phyloP scores from a whole-genome alignment of 1,140 invertebrate genomes.

The Pteromalus puparum region DNA sequence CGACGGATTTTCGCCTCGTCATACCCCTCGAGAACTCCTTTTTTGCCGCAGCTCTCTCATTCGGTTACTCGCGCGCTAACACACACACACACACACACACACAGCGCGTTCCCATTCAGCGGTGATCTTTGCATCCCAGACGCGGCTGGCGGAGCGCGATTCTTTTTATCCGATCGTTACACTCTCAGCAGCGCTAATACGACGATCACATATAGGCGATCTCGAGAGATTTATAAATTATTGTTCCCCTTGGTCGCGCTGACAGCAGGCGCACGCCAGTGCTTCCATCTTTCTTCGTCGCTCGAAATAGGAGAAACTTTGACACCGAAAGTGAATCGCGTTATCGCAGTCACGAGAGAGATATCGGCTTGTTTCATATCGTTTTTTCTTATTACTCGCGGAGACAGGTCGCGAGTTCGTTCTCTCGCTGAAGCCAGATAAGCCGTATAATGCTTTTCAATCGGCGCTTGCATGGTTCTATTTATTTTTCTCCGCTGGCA shows the following conservation, averaged over 20 bases:
- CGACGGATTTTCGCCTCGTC: slow-evolving; percentile 19
- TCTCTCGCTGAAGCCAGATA: neutral
- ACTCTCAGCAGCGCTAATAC: slow-evolving; percentile 17
- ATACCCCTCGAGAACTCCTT: neutral
- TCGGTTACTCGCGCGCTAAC: neutral
- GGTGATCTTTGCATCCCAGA: neutral
- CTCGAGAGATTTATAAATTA: slow-evolving; percentile 70
- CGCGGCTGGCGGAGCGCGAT: neutral
- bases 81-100: too few species aligned
- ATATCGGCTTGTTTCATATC: neutral
- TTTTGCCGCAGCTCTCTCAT: slow-evolving; percentile 12
- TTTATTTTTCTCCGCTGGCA: neutral
- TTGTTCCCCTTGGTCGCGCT: slow-evolving; percentile 65
- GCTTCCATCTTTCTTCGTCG: neutral
- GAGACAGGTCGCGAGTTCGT: neutral
- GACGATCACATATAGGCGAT: slow-evolving; percentile 58
- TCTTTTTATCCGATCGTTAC: neutral
- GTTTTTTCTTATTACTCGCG: slow-evolving; percentile 16
- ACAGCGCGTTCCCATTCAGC: neutral
- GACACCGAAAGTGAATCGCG: slow-evolving; percentile 1
- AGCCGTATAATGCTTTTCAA: neutral
- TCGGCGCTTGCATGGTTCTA: neutral
- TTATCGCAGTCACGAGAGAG: neutral
- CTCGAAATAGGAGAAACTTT: neutral
- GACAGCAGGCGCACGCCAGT: slow-evolving; percentile 64